These are phyloP conservation scores for Andrena minutula DNA, from an alignment of 2,888 invertebrate genomes.

Conservation along the genomic window DNA sequence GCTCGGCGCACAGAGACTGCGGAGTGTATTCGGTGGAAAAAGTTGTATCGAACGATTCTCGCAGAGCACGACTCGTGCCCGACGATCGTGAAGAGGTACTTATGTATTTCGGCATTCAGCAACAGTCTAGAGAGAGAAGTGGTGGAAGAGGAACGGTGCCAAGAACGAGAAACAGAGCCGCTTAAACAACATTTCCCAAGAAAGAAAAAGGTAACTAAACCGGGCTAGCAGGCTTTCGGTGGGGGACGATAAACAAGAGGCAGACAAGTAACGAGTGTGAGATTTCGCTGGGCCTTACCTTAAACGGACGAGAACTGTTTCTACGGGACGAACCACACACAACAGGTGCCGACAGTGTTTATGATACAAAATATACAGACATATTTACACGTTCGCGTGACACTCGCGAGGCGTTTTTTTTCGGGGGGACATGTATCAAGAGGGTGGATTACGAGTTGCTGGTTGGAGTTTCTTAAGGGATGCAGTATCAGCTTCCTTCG, in stretches of 20 bases:
- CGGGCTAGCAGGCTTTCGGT: constrained; percentile 41
- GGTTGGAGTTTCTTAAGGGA: background rate
- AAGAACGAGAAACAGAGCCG: constrained; percentile 42
- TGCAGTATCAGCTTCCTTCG: constrained; percentile 1
- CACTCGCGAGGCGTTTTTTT: constrained; percentile 1
- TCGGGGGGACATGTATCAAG: background rate
- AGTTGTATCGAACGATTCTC: constrained; percentile 17
- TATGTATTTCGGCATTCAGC: constrained; percentile 35
- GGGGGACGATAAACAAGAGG: constrained; percentile 20
- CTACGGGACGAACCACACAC: constrained; percentile 58
- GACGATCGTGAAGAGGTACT: constrained; percentile 46
- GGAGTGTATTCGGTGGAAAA: too few relatives aligned
- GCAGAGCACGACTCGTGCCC: constrained; percentile 38
- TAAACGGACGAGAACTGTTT: constrained; percentile 60
- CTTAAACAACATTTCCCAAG: constrained; percentile 41
- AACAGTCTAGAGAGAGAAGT: constrained; percentile 45
- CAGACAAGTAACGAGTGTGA: constrained; percentile 45
- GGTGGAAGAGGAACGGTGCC: constrained; percentile 42
- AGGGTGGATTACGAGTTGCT: background rate
- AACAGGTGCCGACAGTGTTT: constrained; percentile 57
- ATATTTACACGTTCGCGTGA: constrained; percentile 44
- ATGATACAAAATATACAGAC: constrained; percentile 65
- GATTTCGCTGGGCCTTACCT: constrained; percentile 49
- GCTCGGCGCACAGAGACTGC: background rate
- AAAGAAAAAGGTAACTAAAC: constrained; percentile 22